Percentiles rank a stretch among this genome's conserved stretches.
These are phyloP conservation scores for Pollachius pollachius DNA, from an alignment of 2,113 vertebrate species.

Conservation along the genomic window DNA sequence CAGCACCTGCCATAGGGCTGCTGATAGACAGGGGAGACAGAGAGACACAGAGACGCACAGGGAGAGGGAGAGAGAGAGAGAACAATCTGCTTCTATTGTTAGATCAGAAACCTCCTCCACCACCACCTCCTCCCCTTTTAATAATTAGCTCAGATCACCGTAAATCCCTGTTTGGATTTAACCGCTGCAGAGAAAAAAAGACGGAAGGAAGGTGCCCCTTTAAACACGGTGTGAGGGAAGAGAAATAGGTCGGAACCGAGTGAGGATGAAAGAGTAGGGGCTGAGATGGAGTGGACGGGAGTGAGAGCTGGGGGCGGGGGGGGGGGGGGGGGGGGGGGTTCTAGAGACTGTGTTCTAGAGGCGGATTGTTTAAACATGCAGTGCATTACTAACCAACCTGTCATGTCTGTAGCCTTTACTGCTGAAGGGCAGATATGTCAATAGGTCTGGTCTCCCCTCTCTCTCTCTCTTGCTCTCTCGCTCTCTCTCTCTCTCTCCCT, in stretches of 20 bases:
- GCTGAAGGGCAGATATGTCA: slow-evolving; percentile 36
- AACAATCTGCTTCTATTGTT: slow-evolving; percentile 49
- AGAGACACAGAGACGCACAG: background rate
- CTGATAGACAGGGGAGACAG: slow-evolving; percentile 1
- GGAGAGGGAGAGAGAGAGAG: background rate
- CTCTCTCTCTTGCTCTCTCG: slow-evolving; percentile 1
- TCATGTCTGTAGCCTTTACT: slow-evolving; percentile 39
- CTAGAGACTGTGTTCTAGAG: background rate
- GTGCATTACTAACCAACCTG: slow-evolving; percentile 41
- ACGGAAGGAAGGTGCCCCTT: background rate
- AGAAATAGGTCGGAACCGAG: background rate
- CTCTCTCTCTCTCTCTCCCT: slow-evolving; percentile 1
- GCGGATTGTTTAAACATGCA: slow-evolving; percentile 28
- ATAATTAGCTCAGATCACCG: too few relatives aligned
- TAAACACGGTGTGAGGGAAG: background rate
- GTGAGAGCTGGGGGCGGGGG: background rate
- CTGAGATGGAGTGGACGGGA: background rate
- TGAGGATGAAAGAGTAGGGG: background rate
- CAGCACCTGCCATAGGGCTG: slow-evolving; percentile 72
- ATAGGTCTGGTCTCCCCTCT: slow-evolving; percentile 1
- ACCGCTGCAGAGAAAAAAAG: background rate
- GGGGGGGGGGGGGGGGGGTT: slow-evolving; percentile 1
- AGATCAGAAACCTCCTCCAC: background rate
- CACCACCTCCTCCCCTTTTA: too few relatives aligned
- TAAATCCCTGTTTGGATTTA: background rate